Conservation (phyloP, 2,888 invertebrate genomes). For the Gari tellinella region DNA sequence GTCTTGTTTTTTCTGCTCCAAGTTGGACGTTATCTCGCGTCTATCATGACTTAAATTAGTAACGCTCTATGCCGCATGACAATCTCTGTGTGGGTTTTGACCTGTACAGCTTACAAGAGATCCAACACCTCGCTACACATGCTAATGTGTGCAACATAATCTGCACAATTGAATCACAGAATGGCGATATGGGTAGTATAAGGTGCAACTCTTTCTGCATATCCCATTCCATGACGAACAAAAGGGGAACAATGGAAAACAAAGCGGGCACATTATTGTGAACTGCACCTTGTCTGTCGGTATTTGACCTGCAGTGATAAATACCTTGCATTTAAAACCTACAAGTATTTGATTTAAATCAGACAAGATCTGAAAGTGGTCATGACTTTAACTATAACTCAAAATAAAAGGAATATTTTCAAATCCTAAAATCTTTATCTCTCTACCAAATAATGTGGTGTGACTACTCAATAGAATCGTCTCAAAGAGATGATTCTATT, state of each 20-base stretch:
- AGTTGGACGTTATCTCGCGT: conserved; percentile 30
- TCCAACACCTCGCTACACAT: conserved; percentile 4
- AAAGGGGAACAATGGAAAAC: conserved; percentile 7
- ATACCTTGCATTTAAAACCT: not conserved
- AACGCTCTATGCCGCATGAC: conserved; percentile 31
- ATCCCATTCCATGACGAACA: no score
- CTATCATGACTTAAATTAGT: conserved; percentile 50
- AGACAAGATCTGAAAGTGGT: no score
- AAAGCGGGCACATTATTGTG: conserved; percentile 14
- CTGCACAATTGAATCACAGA: conserved; percentile 17
- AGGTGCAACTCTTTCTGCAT: conserved; percentile 5
- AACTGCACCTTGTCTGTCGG: conserved; percentile 24
- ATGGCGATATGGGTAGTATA: conserved; percentile 4
- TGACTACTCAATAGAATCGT: no score
- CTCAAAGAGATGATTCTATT: no score
- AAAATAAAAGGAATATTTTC: no score
- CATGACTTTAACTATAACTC: no score
- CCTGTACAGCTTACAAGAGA: conserved; percentile 5
- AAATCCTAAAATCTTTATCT: no score
- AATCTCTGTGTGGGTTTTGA: conserved; percentile 43
- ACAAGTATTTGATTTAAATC: no score
- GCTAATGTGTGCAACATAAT: conserved; percentile 31
- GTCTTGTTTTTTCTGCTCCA: conserved; percentile 27
- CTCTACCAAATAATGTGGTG: no score
- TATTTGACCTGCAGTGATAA: conserved; percentile 32